These are phyloP conservation scores for Stegana nigrithorax DNA, from an alignment of 2,888 invertebrate species.

Conservation along the genomic window DNA sequence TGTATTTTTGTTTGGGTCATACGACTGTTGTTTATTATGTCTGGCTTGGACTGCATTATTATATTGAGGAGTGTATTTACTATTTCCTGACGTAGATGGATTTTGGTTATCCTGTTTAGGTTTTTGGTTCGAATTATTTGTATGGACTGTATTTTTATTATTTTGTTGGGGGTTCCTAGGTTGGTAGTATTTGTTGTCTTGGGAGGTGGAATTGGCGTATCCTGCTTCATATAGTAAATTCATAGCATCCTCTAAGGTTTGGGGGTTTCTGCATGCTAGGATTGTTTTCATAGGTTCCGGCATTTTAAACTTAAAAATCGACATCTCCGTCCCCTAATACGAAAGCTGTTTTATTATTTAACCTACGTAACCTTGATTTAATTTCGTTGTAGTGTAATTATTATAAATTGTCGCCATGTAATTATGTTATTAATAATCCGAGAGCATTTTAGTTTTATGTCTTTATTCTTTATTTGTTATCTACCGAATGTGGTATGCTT, in stretches of 20 bases:
- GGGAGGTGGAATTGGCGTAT: slow-evolving; percentile 34
- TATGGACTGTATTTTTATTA: slow-evolving; percentile 2
- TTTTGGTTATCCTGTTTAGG: slow-evolving; percentile 12
- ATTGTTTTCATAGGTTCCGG: slow-evolving; percentile 35
- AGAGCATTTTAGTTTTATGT: too few relatives aligned
- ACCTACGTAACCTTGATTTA: slow-evolving; percentile 21
- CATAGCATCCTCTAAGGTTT: slow-evolving; percentile 27
- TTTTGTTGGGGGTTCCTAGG: background rate
- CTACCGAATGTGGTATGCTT: too few relatives aligned
- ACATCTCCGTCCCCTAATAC: slow-evolving; percentile 18
- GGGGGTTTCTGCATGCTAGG: slow-evolving; percentile 29
- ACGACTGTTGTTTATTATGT: too few relatives aligned
- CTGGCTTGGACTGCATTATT: background rate
- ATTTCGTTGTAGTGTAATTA: too few relatives aligned
- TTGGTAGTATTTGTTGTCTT: slow-evolving; percentile 12
- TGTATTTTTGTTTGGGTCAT: too few relatives aligned
- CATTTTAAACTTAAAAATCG: slow-evolving; percentile 21
- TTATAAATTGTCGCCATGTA: too few relatives aligned
- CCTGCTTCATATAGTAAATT: too few relatives aligned
- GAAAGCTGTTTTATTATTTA: slow-evolving; percentile 29
- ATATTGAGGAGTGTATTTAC: background rate
- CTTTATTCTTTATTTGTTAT: too few relatives aligned
- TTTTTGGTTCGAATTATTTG: slow-evolving; percentile 38
- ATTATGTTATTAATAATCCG: too few relatives aligned
- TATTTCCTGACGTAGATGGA: slow-evolving; percentile 4